These are phyloP conservation scores for Altica lythri DNA, from an alignment of 2,888 invertebrate species.

Conservation along the genomic window DNA sequence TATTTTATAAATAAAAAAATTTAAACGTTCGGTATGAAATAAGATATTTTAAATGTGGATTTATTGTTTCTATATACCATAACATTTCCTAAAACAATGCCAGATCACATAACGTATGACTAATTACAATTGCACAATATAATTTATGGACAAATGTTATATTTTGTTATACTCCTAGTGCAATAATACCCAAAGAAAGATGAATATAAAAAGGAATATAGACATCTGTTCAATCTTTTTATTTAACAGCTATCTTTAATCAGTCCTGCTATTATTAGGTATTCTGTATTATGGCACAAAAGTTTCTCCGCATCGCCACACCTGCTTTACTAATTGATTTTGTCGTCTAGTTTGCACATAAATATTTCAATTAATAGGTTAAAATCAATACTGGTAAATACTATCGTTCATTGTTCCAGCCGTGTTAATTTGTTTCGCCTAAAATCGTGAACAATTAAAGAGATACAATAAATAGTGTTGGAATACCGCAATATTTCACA, in stretches of 20 bases:
- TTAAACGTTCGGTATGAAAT: too few species aligned
- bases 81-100: too few species aligned
- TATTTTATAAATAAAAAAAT: neutral
- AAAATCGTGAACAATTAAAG: constrained; percentile 15
- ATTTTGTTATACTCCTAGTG: too few species aligned
- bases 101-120: too few species aligned
- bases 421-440: constrained; percentile 4
- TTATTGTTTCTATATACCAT: too few species aligned
- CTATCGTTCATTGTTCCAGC: constrained; percentile 10
- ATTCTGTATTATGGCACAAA: neutral
- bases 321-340: constrained; percentile 28
- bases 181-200: too few species aligned
- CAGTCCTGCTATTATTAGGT: neutral
- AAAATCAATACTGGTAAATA: constrained; percentile 16
- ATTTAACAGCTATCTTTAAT: neutral
- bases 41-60: too few species aligned
- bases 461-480: neutral
- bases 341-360: constrained; percentile 19
- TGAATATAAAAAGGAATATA: too few species aligned
- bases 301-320: constrained; percentile 20
- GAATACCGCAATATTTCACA: neutral
- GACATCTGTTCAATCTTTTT: too few species aligned
- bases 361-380: constrained; percentile 31
- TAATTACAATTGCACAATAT: neutral
- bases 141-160: neutral